These are phyloP conservation scores for Anisognathus igniventris DNA, from an alignment of 2,797 vertebrate genomes.

Conservation along the genomic window DNA sequence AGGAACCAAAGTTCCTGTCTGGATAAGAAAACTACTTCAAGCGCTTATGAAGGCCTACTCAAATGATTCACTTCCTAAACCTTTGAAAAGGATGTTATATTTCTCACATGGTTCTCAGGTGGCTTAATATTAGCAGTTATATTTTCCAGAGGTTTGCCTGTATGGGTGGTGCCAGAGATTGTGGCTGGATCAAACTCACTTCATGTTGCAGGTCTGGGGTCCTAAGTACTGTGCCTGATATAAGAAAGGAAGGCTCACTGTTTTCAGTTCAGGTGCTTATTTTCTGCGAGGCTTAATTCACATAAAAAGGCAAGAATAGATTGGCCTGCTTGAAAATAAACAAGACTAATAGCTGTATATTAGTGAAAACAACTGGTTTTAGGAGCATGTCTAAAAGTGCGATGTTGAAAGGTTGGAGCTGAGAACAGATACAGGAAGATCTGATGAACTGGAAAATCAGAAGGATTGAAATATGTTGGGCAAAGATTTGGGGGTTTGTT, in stretches of 20 bases:
- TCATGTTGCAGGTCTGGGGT: neutral
- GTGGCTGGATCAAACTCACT: neutral
- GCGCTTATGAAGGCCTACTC: neutral
- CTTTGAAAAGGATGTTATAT: neutral
- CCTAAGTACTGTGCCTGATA: neutral
- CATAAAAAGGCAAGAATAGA: neutral
- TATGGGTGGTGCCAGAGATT: neutral
- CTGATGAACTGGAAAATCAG: neutral
- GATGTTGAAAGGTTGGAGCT: neutral
- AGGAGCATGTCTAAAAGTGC: neutral
- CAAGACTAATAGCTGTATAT: neutral
- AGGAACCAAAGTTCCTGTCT: neutral
- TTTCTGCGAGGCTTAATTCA: neutral
- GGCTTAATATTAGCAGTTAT: neutral
- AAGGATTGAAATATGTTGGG: neutral
- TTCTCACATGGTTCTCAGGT: neutral
- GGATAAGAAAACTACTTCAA: neutral
- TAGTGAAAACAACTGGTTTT: neutral
- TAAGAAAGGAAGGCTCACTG: neutral
- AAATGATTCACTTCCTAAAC: neutral
- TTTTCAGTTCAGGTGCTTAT: neutral
- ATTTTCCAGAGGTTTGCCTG: neutral
- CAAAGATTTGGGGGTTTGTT: neutral
- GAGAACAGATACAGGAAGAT: neutral
- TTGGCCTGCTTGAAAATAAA: neutral